Evolutionary conservation across 2,888 invertebrate genomes (phyloP).

Genomic region (Plemyria rubiginata): DNA sequence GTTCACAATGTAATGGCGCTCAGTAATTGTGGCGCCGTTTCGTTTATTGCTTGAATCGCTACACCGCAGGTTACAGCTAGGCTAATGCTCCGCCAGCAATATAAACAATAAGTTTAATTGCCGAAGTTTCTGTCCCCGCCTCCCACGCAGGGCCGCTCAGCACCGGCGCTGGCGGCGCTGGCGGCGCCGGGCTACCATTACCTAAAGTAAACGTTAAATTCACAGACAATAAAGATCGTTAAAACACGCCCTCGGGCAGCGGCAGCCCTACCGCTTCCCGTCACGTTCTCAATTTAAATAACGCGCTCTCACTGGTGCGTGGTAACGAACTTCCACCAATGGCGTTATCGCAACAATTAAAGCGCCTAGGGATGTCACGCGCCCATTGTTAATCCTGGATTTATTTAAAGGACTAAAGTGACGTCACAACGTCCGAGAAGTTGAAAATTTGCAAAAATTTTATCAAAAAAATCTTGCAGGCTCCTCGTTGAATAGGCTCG

Average conservation of each 20-base stretch:
- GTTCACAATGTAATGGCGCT: constrained; percentile 17
- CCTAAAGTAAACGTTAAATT: constrained; percentile 57
- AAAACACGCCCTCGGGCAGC: constrained; percentile 61
- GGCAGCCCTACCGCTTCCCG: constrained; percentile 56
- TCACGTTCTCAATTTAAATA: constrained; percentile 62
- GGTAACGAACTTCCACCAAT: constrained; percentile 70
- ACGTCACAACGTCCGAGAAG: constrained; percentile 63
- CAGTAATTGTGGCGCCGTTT: constrained; percentile 37
- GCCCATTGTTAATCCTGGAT: constrained; percentile 54
- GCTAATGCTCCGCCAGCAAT: constrained; percentile 43
- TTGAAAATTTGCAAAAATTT: constrained; percentile 50
- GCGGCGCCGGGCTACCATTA: constrained; percentile 38
- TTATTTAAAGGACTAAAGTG: constrained; percentile 52
- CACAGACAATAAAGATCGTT: constrained; percentile 71
- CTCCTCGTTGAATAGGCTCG: constrained; percentile 54
- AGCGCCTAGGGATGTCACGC: constrained; percentile 57
- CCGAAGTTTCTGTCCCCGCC: constrained; percentile 46
- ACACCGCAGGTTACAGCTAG: constrained; percentile 33
- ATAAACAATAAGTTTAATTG: constrained; percentile 57
- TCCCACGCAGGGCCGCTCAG: constrained; percentile 7
- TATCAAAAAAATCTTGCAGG: constrained; percentile 46
- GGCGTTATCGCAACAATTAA: constrained; percentile 61
- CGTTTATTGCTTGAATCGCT: constrained; percentile 32
- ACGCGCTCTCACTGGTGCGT: constrained; percentile 61
- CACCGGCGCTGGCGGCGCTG: constrained; percentile 37